Evolutionary conservation across 2,113 vertebrate species (phyloP), one percentile per base, ranked within the genome.

Genomic region (Cepphus grylle): DNA sequence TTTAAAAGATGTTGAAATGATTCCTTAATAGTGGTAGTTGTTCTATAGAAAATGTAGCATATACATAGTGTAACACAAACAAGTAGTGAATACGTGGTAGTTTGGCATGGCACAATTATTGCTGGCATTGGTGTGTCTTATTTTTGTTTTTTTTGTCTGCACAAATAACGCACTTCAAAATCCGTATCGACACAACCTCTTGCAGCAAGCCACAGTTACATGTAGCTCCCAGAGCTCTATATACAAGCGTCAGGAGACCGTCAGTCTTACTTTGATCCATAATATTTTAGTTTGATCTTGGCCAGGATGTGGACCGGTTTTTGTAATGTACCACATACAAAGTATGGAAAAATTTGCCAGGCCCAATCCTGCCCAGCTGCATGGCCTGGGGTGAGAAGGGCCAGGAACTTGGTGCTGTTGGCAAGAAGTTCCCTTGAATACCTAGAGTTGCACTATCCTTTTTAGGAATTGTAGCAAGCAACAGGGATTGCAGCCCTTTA

Each of bases 261-360:
- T 38, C 52, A 71, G 15, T 32, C 78, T 71, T 40, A 43, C 42
- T 81, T 61, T 56, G 32, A 22, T 40, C 25, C 27, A 9, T 40
- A 34, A 34, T 47, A 62, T 80, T 82, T 86, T 53, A 59, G 21
- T 9, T 66, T 80, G 59, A 45, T 58, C 74, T 70, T 77, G 70
- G 34, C 61, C 34, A 72, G 40, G 61, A 49, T 1, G 0, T 19
- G 22, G 25, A 38, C 15, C 2, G 1, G 3, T 42, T 69, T 38
- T 59, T 45, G 18, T 17, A 30, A 49, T 2, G 9, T 30, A 43
- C 16, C 3, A 17, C n/a, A 15, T 27, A 61, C 29, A 58, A 70
- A 62, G 12, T 27, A 38, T 9, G 26, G 88, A 53, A 25, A 52
- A 55, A 36, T 7, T 12, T 62, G 34, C 43, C 63, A 66, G 53